These are phyloP conservation scores for Eupleurogrammus muticus DNA, from an alignment of 2,797 vertebrate species.

Conservation along the genomic window DNA sequence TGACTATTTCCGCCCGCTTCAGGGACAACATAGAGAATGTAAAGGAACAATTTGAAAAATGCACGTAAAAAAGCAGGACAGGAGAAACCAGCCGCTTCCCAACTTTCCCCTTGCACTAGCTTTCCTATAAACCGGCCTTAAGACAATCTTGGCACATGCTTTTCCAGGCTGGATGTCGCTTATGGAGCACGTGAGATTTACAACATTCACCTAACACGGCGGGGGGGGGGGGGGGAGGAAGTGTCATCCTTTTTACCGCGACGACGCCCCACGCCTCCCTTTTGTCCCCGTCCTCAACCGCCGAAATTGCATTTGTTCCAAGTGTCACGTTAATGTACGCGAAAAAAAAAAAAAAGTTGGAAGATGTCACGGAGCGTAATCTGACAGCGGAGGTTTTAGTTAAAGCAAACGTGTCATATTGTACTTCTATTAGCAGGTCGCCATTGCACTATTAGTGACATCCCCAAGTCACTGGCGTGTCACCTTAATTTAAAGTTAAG, in stretches of 20 bases:
- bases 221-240: too few species aligned
- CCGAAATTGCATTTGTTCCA: conserved; percentile 83
- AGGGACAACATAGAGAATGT: neutral
- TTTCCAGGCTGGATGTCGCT: conserved; percentile 18
- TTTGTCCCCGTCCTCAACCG: conserved; percentile 59
- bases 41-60: neutral
- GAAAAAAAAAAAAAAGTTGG: too few species aligned
- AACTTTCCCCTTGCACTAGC: neutral
- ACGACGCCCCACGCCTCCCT: conserved; percentile 48
- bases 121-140: conserved; percentile 39
- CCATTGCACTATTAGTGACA: conserved; percentile 82
- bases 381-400: conserved; percentile 86
- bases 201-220: conserved; percentile 64
- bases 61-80: neutral
- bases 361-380: conserved; percentile 82
- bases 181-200: conserved; percentile 50
- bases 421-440: conserved; percentile 85
- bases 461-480: conserved; percentile 78
- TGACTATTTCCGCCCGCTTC: neutral
- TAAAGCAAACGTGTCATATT: conserved; percentile 85
- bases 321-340: conserved; percentile 82
- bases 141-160: neutral
- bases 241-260: conserved; percentile 64
- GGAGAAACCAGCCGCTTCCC: neutral
- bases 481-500: conserved; percentile 85